A percentile compares a stretch with the other conserved stretches of the same genome.
Conservation (phyloP, 2,113 vertebrate genomes). For the Hypomesus transpacificus region DNA sequence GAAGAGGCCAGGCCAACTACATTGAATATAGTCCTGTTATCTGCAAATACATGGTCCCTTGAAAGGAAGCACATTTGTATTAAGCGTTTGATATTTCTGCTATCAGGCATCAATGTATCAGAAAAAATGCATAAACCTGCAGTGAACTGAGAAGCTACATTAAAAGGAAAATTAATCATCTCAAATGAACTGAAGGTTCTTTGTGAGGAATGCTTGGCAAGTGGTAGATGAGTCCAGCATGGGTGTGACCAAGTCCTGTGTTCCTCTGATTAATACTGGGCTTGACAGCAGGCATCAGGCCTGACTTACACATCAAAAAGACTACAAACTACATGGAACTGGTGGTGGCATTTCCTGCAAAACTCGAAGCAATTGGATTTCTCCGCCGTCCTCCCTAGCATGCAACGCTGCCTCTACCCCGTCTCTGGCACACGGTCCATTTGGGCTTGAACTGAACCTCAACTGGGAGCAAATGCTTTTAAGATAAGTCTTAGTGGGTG, state of each 20-base stretch:
- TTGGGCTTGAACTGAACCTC: slow-evolving; percentile 51
- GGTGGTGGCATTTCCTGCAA: slow-evolving; percentile 45
- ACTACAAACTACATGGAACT: slow-evolving; percentile 41
- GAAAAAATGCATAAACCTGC: slow-evolving; percentile 26
- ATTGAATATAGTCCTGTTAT: too few species aligned
- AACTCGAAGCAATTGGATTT: not conserved
- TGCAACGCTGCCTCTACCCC: slow-evolving; percentile 52
- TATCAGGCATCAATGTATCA: slow-evolving; percentile 26
- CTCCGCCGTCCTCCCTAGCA: slow-evolving; percentile 34
- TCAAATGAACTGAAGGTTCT: slow-evolving; percentile 42
- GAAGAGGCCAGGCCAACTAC: too few species aligned
- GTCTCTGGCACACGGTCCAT: slow-evolving; percentile 49
- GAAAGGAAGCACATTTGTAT: not conserved
- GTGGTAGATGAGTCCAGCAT: slow-evolving; percentile 33
- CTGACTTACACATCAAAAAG: slow-evolving; percentile 61
- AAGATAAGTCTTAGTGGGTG: slow-evolving; percentile 56
- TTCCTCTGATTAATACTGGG: slow-evolving; percentile 45
- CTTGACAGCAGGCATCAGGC: slow-evolving; percentile 43
- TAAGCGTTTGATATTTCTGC: slow-evolving; percentile 9
- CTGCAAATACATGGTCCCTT: too few species aligned
- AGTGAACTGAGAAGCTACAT: slow-evolving; percentile 26
- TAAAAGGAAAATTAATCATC: slow-evolving; percentile 46
- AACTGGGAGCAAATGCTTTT: slow-evolving; percentile 44
- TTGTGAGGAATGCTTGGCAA: slow-evolving; percentile 13
- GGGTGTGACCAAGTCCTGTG: slow-evolving; percentile 40